Evolutionary conservation across 2,888 invertebrate species (phyloP), one percentile per base, ranked within the genome.

Genomic region (Drosophila peninsularis): DNA sequence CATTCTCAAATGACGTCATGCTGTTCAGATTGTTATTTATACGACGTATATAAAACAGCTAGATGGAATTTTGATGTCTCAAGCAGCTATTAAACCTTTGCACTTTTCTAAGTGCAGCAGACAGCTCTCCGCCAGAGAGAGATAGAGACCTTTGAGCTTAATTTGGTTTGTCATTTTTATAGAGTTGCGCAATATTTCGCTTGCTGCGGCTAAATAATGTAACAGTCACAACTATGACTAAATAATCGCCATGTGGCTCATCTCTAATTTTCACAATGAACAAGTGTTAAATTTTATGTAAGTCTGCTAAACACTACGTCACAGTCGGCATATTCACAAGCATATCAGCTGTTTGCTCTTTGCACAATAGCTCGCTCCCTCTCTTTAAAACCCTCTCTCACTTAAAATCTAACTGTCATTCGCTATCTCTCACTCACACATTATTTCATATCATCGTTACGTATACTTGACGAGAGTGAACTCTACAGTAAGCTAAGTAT

Each of bases 391-490:
- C 24, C 30, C 6, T 37, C 50, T 32, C 47, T 49, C 24, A 21
- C 5, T 36, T 45, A 41, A 9, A 24, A 27, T 13, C 24, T 36
- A n/a, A 71, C 62, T 56, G 62, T 32, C 53, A 45, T 58, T n/a
- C 30, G 49, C 34, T 61, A 21, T 58, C 42, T 30, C 27, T 36
- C 42, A 17, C 19, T 44, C 54, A 21, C 21, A 34, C 39, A 52
- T 27, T 71, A 61, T 39, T 42, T 57, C 69, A 65, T 76, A 71
- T 80, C 78, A 76, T 76, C 68, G 44, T 78, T 73, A 80, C 21
- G 45, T 63, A 50, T 41, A n/a, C 9, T 27, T 7, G 24, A 62
- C 34, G 27, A 36, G 37, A 17, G 17, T 47, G 37, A 11, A 24
- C 17, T 21, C 13, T 30, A 74, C 76, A 78, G 53, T 75, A 39